Conservation (phyloP, 2,113 vertebrate species). For the Myrmecobius fasciatus region DNA sequence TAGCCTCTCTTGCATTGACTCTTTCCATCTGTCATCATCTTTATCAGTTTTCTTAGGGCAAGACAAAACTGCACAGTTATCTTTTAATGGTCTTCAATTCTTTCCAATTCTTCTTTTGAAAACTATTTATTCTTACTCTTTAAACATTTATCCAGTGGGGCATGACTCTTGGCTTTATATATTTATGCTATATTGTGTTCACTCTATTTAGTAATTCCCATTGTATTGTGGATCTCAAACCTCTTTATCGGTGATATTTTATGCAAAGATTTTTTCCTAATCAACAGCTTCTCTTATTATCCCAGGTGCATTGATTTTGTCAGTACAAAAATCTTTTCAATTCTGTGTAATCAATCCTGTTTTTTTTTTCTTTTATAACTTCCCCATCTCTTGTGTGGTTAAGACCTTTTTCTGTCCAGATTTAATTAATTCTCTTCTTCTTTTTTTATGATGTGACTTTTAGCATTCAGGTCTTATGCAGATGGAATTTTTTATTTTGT, state of each 20-base stretch:
- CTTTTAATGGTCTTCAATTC: not conserved
- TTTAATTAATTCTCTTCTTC: not conserved
- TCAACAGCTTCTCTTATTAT: not conserved
- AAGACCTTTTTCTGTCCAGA: not conserved
- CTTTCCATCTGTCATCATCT: not conserved
- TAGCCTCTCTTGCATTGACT: not conserved
- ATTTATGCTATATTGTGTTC: not conserved
- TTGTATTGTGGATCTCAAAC: not conserved
- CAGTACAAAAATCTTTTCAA: not conserved
- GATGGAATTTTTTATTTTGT: not conserved
- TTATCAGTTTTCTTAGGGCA: not conserved
- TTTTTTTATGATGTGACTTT: not conserved
- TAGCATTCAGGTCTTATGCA: not conserved
- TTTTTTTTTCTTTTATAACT: not conserved
- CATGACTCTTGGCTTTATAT: not conserved
- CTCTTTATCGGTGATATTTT: not conserved
- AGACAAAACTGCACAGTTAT: not conserved
- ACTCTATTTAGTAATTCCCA: not conserved
- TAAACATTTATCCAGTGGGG: not conserved
- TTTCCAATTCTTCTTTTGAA: not conserved
- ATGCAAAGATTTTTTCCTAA: not conserved
- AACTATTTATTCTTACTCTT: not conserved
- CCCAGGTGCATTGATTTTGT: not conserved
- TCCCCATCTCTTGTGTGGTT: not conserved
- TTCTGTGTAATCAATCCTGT: not conserved